Conservation (phyloP, 2,113 vertebrate genomes). For the Podarcis muralis region DNA sequence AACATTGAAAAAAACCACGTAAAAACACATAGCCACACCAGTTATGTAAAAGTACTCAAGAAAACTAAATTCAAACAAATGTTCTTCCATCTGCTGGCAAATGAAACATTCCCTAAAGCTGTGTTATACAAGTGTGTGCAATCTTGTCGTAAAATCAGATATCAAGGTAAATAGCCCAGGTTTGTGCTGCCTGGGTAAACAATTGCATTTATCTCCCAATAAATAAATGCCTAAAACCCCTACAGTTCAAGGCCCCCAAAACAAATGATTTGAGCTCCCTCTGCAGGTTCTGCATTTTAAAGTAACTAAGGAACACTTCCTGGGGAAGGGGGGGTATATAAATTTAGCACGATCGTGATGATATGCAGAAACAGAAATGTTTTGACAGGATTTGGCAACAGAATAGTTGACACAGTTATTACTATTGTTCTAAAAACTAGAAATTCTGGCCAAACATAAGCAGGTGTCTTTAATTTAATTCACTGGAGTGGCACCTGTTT, state of each 20-base stretch:
- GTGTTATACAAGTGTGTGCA: background rate
- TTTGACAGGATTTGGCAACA: conserved; percentile 69
- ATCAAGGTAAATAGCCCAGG: background rate
- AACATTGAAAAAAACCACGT: background rate
- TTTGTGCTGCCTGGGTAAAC: background rate
- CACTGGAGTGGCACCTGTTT: conserved; percentile 23
- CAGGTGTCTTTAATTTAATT: conserved; percentile 49
- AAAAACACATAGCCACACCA: background rate
- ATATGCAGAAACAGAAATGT: conserved; percentile 71
- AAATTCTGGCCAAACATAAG: conserved; percentile 60
- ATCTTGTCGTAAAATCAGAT: background rate
- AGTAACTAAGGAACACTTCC: conserved; percentile 58
- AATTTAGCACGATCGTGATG: conserved; percentile 56
- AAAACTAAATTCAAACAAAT: background rate
- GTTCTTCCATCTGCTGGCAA: background rate
- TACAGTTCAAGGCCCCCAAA: conserved; percentile 54
- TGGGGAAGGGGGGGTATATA: conserved; percentile 41
- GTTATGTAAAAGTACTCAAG: background rate
- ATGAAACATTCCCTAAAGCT: background rate
- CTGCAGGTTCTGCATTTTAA: conserved; percentile 66
- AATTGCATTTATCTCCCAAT: conserved; percentile 33
- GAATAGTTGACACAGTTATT: conserved; percentile 56
- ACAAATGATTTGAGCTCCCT: conserved; percentile 72
- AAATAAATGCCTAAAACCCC: conserved; percentile 12
- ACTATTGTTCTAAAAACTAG: conserved; percentile 55